phyloP scores from a whole-genome alignment of 2,888 invertebrate species.

The Cloeon dipterum region DNA sequence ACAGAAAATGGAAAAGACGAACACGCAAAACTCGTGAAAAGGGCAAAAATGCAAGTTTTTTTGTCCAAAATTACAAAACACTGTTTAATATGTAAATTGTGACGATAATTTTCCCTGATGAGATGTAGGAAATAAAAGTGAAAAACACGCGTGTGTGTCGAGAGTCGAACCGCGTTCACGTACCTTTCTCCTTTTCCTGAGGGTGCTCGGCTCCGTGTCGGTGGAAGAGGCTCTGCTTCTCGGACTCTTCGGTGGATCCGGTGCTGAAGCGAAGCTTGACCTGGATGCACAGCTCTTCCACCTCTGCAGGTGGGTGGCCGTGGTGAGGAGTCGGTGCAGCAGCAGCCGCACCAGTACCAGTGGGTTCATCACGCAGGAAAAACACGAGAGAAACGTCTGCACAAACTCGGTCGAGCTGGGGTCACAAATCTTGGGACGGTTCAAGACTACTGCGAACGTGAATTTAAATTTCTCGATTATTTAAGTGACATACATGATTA shows the following conservation, averaged over 20 bases:
- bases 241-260: conserved; percentile 15
- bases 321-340: conserved; percentile 27
- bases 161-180: too few relatives aligned
- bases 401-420: conserved; percentile 14
- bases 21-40: background rate
- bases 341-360: conserved; percentile 27
- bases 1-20: background rate
- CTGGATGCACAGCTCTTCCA: conserved; percentile 20
- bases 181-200: conserved; percentile 18
- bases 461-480: too few relatives aligned
- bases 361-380: conserved; percentile 27
- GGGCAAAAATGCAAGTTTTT: too few relatives aligned
- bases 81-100: too few relatives aligned
- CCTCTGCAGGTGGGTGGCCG: conserved; percentile 21
- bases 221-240: conserved; percentile 18
- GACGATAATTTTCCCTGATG: too few relatives aligned
- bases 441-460: too few relatives aligned
- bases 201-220: conserved; percentile 18
- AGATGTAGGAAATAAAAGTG: too few relatives aligned
- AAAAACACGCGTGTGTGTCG: too few relatives aligned
- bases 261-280: conserved; percentile 20
- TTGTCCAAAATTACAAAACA: too few relatives aligned
- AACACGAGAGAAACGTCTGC: conserved; percentile 18
- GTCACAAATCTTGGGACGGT: too few relatives aligned
- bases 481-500: too few relatives aligned